Conservation (phyloP, 2,113 vertebrate genomes). For the Seriola aureovittata region DNA sequence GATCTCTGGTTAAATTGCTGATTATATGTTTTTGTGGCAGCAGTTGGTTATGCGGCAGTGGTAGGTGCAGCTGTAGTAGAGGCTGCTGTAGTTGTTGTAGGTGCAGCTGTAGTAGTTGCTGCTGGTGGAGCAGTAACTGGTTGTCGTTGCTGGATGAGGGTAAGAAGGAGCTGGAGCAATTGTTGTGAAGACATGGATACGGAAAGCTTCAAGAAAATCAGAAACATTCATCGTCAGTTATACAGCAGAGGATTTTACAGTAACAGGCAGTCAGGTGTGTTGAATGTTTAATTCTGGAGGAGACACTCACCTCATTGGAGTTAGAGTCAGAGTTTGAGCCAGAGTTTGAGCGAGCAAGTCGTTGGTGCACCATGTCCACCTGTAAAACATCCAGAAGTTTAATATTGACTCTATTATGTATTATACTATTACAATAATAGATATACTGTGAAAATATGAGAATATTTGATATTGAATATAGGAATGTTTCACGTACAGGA, state of each 20-base stretch:
- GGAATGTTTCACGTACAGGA: slow-evolving; percentile 64
- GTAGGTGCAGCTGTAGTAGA: not conserved
- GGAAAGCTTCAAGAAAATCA: not conserved
- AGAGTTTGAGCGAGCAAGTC: slow-evolving; percentile 2
- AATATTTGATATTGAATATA: not conserved
- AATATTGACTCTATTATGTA: not conserved
- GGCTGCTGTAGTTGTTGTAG: not conserved
- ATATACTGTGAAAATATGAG: too few relatives aligned
- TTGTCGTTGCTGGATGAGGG: not conserved
- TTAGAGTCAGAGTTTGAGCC: not conserved
- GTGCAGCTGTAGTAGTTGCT: not conserved
- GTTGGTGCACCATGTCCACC: not conserved
- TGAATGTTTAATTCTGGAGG: not conserved
- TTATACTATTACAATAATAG: not conserved
- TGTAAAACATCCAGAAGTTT: slow-evolving; percentile 3
- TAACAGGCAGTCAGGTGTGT: not conserved
- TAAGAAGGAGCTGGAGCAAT: not conserved
- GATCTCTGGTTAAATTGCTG: not conserved
- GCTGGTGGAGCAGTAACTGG: not conserved
- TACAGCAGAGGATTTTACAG: not conserved
- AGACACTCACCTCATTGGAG: slow-evolving; percentile 7
- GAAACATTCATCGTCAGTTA: slow-evolving; percentile 1
- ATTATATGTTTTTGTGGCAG: not conserved
- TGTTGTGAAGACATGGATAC: too few relatives aligned
- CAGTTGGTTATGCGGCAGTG: not conserved